Evolutionary conservation across 2,797 vertebrate species (phyloP).

Genomic region (Galaxias olidus): DNA sequence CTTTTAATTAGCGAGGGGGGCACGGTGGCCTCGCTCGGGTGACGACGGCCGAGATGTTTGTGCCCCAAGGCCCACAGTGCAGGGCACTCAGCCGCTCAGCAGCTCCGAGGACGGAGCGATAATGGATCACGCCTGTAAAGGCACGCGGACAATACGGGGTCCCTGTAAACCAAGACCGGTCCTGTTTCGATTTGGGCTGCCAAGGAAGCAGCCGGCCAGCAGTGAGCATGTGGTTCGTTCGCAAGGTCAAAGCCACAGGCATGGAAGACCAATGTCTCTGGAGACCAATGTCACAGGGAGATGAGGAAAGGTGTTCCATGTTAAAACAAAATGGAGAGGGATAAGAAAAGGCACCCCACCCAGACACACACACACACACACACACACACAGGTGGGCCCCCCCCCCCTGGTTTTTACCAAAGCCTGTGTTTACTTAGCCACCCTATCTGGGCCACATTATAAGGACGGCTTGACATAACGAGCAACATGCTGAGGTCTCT

Average conservation of each 20-base stretch:
- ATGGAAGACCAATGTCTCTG: not conserved
- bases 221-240: not conserved
- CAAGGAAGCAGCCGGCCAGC: too few relatives aligned
- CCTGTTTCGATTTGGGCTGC: too few relatives aligned
- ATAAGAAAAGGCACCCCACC: not conserved
- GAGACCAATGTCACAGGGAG: not conserved
- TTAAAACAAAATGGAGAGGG: not conserved
- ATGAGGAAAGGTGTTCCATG: not conserved
- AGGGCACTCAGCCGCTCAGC: constrained; percentile 40
- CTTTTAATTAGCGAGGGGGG: constrained; percentile 72
- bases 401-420: constrained; percentile 2
- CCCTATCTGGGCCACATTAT: constrained; percentile 29
- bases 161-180: constrained; percentile 3
- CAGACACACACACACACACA: constrained; percentile 1
- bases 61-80: constrained; percentile 22
- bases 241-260: constrained; percentile 20
- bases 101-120: constrained; percentile 47
- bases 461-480: constrained; percentile 37
- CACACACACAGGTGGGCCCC: not conserved
- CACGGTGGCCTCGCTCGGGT: constrained; percentile 48
- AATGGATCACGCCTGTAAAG: constrained; percentile 58
- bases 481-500: constrained; percentile 41
- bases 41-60: constrained; percentile 34
- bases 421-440: constrained; percentile 40
- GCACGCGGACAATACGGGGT: constrained; percentile 39